These are phyloP conservation scores for Sipha maydis DNA, from an alignment of 2,888 invertebrate genomes.

Conservation along the genomic window DNA sequence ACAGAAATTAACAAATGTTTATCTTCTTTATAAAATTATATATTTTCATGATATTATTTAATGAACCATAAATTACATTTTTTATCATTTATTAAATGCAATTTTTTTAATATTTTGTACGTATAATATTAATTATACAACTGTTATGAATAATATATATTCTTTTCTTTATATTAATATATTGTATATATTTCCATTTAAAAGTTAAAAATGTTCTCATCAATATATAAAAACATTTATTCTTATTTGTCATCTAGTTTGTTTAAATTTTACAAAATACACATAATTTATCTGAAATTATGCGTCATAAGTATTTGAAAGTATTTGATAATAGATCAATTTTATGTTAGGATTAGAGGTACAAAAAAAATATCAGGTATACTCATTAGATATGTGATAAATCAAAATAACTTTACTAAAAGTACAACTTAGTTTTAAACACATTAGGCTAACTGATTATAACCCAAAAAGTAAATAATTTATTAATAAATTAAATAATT, in stretches of 20 bases:
- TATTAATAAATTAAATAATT: neutral
- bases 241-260: conserved; percentile 19
- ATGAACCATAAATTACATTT: neutral
- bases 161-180: neutral
- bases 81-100: neutral
- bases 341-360: neutral
- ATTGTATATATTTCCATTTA: neutral
- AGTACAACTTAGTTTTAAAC: neutral
- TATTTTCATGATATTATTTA: neutral
- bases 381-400: neutral
- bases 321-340: neutral
- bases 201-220: conserved; percentile 17
- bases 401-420: neutral
- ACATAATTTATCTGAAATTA: conserved; percentile 46
- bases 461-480: neutral
- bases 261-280: conserved; percentile 19
- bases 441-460: neutral
- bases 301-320: conserved; percentile 32
- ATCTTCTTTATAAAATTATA: neutral
- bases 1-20: neutral
- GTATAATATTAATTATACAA: too few relatives aligned
- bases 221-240: conserved; percentile 39
- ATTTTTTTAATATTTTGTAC: neutral
- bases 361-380: neutral
- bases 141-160: too few relatives aligned